A percentile compares a stretch with the other conserved stretches of the same genome.
These are phyloP conservation scores for Charina bottae DNA, from an alignment of 2,113 vertebrate species.

Conservation along the genomic window DNA sequence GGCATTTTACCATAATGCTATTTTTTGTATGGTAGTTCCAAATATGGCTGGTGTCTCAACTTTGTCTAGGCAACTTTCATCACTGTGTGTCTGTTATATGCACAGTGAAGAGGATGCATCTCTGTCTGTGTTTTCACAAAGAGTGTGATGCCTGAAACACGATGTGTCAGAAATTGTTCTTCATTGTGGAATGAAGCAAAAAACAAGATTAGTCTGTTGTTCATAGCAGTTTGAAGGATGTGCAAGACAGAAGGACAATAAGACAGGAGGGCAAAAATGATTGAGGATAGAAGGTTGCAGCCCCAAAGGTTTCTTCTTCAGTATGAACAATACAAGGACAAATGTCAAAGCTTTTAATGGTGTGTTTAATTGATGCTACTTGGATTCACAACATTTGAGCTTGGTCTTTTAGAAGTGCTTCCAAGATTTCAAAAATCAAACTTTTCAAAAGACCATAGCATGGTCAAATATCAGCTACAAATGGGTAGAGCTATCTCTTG, in stretches of 20 bases:
- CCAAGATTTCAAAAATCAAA: background rate
- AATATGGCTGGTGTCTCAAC: background rate
- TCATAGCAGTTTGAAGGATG: conserved; percentile 50
- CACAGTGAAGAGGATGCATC: background rate
- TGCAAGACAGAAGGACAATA: conserved; percentile 55
- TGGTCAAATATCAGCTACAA: background rate
- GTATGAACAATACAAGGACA: conserved; percentile 29
- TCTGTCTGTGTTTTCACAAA: background rate
- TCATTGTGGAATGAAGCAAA: conserved; percentile 48
- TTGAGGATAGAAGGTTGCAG: conserved; percentile 38
- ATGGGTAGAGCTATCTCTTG: no score
- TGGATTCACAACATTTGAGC: background rate
- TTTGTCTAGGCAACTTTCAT: background rate
- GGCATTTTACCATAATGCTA: background rate
- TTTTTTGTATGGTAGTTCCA: background rate
- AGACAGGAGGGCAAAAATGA: conserved; percentile 38
- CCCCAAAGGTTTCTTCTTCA: conserved; percentile 1
- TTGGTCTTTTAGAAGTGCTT: background rate
- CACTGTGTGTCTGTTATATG: background rate
- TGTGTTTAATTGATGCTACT: background rate
- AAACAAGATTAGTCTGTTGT: conserved; percentile 50
- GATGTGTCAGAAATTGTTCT: conserved; percentile 41
- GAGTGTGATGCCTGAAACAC: background rate
- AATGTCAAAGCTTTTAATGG: background rate
- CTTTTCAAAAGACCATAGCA: background rate